Evolutionary conservation across 64 coral and sea anemone species (phyloP), one percentile per base, ranked within the genome.

Genomic region (Porites australiensis): DNA sequence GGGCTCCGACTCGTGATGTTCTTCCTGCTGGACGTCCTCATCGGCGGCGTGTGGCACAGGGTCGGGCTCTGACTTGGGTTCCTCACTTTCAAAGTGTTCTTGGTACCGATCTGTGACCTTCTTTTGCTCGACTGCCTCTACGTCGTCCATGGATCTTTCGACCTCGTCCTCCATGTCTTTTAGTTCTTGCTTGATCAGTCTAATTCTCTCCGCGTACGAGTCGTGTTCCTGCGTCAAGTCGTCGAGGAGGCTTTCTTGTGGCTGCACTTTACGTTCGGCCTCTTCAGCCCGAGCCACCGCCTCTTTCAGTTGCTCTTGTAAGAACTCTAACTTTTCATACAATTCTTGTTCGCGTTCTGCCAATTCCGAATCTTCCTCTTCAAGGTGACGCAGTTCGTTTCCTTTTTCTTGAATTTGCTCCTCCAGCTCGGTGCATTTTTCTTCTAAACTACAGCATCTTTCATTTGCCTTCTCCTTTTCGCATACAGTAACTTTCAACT

Each of bases 121-220:
- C 44, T 82, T 74, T 21, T 72, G 69, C 50, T 88, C 89, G 5
- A 84, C 72, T 12, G 64, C 79, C 37, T 95, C 88, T 12, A 91
- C 84, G 19, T 95, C 84, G 37, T 71, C 88, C 80, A 95, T 95
- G 3, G 88, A 84, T n/a, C 79, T 50, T 12, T 98, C 95, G 2
- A 98, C 95, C 14, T 94, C 77, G 18, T 98, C 95, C 10, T 89
- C 92, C 95, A 98, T 98, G 3, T 62, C 23, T 58, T 94, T 79
- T 88, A 98, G 88, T 61, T 98, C 95, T 3, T 91, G 23, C 16
- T 44, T 13, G 77, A 91, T 91, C 5, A 76, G 54, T 13, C 75
- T 45, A 23, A 53, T 63, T 79, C 91, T 98, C 8, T 23, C 20
- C 50, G 48, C 66, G 7, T 76, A 83, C n/a, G 48, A 64, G 22